Base-by-base conservation (phyloP, 2,888 invertebrate species). In the Nomada flava region DNA sequence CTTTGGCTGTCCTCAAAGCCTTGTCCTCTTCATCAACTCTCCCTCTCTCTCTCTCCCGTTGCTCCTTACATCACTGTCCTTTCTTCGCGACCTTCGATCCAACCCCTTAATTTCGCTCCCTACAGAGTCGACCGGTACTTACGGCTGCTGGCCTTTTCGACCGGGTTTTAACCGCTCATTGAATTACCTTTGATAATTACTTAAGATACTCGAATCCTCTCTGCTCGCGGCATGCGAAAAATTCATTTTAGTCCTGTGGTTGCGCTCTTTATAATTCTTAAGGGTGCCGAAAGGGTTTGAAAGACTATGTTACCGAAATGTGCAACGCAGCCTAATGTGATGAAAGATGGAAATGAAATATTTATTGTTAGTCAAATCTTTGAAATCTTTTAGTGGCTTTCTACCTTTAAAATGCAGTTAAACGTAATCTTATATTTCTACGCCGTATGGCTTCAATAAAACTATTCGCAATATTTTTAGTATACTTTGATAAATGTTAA, bases 171-270 rank as follows among this genome's bases (percentile, higher is more conserved):
- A 82, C 84, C 82, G 82, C 79, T 87, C 86, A 89, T 88, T 79
- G 85, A 85, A 88, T 89, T 87, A 87, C 80, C 80, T 72, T 82
- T 87, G 79, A 79, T 85, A 89, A 89, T 87, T 88, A 87, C 84
- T 89, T 76, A 75, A 88, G 89, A 87, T 83, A 76, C 82, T 74
- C 78, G 74, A 79, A 78, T 69, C 63, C 57, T 53, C 65, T 77
- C 72, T 76, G 62, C 69, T 75, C 82, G 77, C 57, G 84, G 67
- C 60, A 70, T 20, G 26, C 7, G 55, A 69, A 79, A 77, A 75
- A 77, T 81, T 84, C 71, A 68, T 70, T 70, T 71, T 36, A 53
- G 15, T 47, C 47, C 47, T 15, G 47, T 10, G 47, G 47, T 47
- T 47, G 47, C 11, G 47, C 47, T 47, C 47, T 47, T 47, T 3